phyloP scores from a whole-genome alignment of 2,888 invertebrate genomes.

The Drosophila parthenogenetica region DNA sequence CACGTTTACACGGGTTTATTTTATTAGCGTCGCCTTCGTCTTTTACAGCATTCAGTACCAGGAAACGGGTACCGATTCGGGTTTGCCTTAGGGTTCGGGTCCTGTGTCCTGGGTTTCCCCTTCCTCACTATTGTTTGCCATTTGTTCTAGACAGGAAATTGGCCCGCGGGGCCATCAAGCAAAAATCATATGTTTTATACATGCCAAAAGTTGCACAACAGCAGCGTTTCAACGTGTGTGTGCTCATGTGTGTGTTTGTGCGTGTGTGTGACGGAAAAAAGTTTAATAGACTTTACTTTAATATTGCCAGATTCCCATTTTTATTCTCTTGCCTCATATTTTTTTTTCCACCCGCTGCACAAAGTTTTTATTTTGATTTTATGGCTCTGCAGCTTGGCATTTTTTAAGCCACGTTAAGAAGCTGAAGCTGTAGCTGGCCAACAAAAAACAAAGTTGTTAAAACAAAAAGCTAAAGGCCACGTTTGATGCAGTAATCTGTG shows the following conservation, averaged over 20 bases:
- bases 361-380: conserved; percentile 77
- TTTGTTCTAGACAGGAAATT: conserved; percentile 78
- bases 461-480: conserved; percentile 12
- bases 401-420: conserved; percentile 36
- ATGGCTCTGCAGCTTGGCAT: conserved; percentile 54
- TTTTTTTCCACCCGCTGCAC: conserved; percentile 9
- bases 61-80: conserved; percentile 3
- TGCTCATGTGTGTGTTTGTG: background rate
- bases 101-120: conserved; percentile 3
- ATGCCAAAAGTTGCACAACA: conserved; percentile 55
- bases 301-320: conserved; percentile 54
- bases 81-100: conserved; percentile 7
- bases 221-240: background rate
- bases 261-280: conserved; percentile 43
- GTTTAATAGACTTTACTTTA: conserved; percentile 76
- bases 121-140: conserved; percentile 39
- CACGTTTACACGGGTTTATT: conserved; percentile 72
- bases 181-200: conserved; percentile 81
- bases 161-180: conserved; percentile 76
- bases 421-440: conserved; percentile 14
- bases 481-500: conserved; percentile 15
- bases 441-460: conserved; percentile 34
- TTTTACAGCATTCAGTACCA: conserved; percentile 38
- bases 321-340: background rate
- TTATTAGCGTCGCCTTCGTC: conserved; percentile 64